A percentile compares a stretch with the other conserved stretches of the same genome.
Conservation (phyloP, 2,113 vertebrate genomes). For the Ageneiosus marmoratus region DNA sequence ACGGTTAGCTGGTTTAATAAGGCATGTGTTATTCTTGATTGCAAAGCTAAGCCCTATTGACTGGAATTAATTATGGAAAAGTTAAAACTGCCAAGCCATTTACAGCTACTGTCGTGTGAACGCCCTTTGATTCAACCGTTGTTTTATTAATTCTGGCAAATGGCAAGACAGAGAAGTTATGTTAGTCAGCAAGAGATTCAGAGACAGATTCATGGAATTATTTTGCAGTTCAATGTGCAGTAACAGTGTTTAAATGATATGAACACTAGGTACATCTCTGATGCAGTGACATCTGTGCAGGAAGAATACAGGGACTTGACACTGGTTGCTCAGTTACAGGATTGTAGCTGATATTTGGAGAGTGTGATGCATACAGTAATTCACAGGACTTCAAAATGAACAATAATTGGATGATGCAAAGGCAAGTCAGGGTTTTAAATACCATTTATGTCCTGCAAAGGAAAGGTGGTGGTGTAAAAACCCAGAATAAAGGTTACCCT, state of each 20-base stretch:
- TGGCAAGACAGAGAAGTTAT: neutral
- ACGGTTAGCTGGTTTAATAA: conserved; percentile 31
- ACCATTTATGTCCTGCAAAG: neutral
- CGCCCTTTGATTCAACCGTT: conserved; percentile 10
- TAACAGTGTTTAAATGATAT: neutral
- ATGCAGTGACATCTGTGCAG: neutral
- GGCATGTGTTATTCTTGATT: conserved; percentile 14
- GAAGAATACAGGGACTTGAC: too few relatives aligned
- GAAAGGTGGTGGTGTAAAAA: neutral
- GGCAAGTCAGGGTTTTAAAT: neutral
- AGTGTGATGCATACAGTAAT: neutral
- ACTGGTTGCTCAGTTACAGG: conserved; percentile 9
- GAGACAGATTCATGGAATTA: neutral
- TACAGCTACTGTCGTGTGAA: neutral
- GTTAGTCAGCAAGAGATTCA: conserved; percentile 4
- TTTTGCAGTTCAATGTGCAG: neutral
- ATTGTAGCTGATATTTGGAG: conserved; percentile 5
- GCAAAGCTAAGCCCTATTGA: conserved; percentile 13
- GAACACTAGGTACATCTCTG: neutral
- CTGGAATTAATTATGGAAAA: conserved; percentile 16
- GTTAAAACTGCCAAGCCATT: neutral
- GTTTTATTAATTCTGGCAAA: conserved; percentile 17
- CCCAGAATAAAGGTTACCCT: neutral
- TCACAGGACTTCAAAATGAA: neutral
- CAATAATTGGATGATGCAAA: neutral